phyloP scores from a whole-genome alignment of 2,113 vertebrate species.

The Enhydra lutris region DNA sequence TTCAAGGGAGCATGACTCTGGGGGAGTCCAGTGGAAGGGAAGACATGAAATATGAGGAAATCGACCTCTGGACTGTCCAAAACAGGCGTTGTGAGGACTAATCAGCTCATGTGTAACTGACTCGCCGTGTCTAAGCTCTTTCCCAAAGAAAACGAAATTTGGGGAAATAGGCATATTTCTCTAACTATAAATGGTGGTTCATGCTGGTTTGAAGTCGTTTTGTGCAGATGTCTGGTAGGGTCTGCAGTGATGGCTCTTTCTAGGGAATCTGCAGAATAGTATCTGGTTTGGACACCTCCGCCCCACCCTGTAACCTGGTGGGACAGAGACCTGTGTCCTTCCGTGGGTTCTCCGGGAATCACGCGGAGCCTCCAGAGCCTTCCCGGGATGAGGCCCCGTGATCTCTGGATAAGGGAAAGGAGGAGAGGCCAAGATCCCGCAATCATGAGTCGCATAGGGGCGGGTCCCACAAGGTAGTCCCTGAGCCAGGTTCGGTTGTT shows the following conservation, averaged over 20 bases:
- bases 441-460: constrained; percentile 77
- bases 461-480: constrained; percentile 78
- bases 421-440: constrained; percentile 74
- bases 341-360: constrained; percentile 27
- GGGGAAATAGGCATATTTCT: background rate
- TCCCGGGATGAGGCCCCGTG: background rate
- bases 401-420: constrained; percentile 40
- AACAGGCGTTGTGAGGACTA: background rate
- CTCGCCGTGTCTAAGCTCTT: background rate
- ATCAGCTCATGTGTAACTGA: background rate
- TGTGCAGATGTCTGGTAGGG: background rate
- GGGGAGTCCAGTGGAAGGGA: background rate
- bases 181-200: background rate
- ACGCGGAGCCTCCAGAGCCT: constrained; percentile 49
- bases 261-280: constrained; percentile 46
- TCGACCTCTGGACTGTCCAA: background rate
- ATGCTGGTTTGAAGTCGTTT: background rate
- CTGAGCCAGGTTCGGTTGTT: constrained; percentile 81
- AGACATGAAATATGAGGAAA: background rate
- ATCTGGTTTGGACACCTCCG: background rate
- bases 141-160: background rate
- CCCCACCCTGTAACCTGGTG: background rate
- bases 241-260: background rate
- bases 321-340: constrained; percentile 15
- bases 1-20: background rate